Evolutionary conservation across 1,140 invertebrate genomes (phyloP), one percentile per base, ranked within the genome.

Genomic region (Neodiprion fabricii): DNA sequence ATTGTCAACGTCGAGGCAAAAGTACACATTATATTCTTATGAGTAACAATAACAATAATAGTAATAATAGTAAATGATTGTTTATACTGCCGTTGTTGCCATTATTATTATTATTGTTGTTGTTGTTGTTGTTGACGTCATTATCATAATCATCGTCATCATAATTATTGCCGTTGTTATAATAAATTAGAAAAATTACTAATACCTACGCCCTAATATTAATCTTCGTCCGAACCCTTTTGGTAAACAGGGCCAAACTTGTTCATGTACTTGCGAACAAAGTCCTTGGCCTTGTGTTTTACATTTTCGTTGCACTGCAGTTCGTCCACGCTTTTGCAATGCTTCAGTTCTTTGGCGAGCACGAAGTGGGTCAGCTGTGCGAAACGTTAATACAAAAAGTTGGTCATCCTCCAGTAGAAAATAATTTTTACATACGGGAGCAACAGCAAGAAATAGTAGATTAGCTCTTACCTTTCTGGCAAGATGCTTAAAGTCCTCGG

Each of bases 401-500:
- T n/a, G 23, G 5, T 21, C 12, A 28, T 70, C 12, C 40, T 70
- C 1, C n/a, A 28, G 12, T 3, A 5, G 3, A 8, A 14, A 70
- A 70, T 28, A 2, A 17, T 21, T 12, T 0, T 14, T 3, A 14
- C 68, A 12, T 14, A n/a, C 7, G 12, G 12, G n/a, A 70, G 23
- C 68, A 73, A 77, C 61, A 72, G 48, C 5, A 21, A 67, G 48
- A 67, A 9, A 76, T 67, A 73, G 71, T n/a, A 67, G 7, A 40
- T 2, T 75, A 69, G 70, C 11, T 74, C 82, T 88, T 88, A 98
- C 97, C 92, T 98, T 98, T 88, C 96, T 92, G 0, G 97, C 97
- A 28, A 99, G 89, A 89, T 98, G 96, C 86, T 98, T 98, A 86
- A 98, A 99, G 86, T 99, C 97, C 69, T 97, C 96, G 0, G 94